Base-by-base conservation (phyloP, 2,888 invertebrate species). In the Psylliodes chrysocephalus region DNA sequence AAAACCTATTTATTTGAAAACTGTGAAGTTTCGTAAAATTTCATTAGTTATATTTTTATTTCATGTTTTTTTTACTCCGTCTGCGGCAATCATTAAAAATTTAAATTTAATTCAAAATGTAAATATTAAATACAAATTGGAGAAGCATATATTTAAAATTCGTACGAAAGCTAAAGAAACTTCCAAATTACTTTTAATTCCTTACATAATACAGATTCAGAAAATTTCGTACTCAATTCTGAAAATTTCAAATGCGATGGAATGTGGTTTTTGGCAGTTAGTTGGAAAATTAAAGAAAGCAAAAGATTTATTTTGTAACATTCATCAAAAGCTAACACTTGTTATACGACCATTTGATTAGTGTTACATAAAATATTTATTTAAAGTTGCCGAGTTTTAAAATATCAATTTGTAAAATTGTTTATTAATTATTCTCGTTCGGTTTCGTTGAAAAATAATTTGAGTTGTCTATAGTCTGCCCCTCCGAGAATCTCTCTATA, bases 391-490 rank as follows among this genome's bases (percentile, higher is more conserved):
- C 15, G 60, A 42, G 22, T 49, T 33, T 42, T 56, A 42, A 44
- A 63, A 57, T 40, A 57, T 28, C 57, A 53, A 63, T 63, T 63
- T 63, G 63, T 63, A 53, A 53, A 38, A 12, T 19, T 33, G 33
- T 33, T 33, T 33, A 6, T 25, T 5, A 25, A n/a, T n/a, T n/a
- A 33, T 3, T 8, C 10, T 33, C 10, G 10, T 6, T 2, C 33
- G 10, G 33, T 33, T 6, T 6, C 33, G 33, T 6, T 2, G 4
- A 8, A 33, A 33, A 33, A 10, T 10, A 25, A 25, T 25, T 25
- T 7, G 5, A 25, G 6, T 33, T 33, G 10, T 33, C 10, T 33
- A 10, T 33, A 10, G 33, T 33, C 10, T 33, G 2, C 10, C 10
- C 10, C 10, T 33, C 10, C 3, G 6, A 6, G 10, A 33, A 33